Conservation (phyloP, 2,888 invertebrate genomes). For the Epistrophe eligans region DNA sequence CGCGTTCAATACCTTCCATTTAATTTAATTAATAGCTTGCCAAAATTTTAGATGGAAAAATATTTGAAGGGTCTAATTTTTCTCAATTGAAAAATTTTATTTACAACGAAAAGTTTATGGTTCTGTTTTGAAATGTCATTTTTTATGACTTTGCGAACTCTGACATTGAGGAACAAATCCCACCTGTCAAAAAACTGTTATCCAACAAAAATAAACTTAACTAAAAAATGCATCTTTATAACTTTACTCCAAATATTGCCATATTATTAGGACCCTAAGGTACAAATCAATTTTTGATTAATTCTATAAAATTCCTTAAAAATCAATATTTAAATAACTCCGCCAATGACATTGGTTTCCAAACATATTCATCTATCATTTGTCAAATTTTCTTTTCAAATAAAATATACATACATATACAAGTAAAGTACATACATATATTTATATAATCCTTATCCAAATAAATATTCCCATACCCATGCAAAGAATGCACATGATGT, state of each 20-base stretch:
- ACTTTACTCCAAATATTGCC: background rate
- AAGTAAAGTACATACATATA: background rate
- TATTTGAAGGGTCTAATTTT: too few relatives aligned
- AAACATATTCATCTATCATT: background rate
- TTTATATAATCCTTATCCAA: background rate
- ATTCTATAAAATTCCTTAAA: background rate
- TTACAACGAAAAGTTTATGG: too few relatives aligned
- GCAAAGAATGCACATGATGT: constrained; percentile 18
- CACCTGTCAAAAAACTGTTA: too few relatives aligned
- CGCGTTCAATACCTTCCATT: too few relatives aligned
- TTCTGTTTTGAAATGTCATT: too few relatives aligned
- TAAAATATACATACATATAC: background rate
- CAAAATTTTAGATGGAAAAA: too few relatives aligned
- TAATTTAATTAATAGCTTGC: too few relatives aligned
- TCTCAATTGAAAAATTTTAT: too few relatives aligned
- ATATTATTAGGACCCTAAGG: too few relatives aligned
- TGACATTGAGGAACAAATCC: too few relatives aligned
- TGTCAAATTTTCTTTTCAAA: constrained; percentile 10
- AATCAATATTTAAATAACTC: constrained; percentile 6
- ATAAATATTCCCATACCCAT: constrained; percentile 15
- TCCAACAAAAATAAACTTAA: too few relatives aligned
- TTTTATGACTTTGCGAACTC: too few relatives aligned
- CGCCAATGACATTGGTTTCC: constrained; percentile 26
- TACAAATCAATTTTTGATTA: background rate
- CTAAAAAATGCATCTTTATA: background rate